These are phyloP conservation scores for Mormyrops attenuatus DNA, from an alignment of 2,797 vertebrate genomes.

Conservation along the genomic window DNA sequence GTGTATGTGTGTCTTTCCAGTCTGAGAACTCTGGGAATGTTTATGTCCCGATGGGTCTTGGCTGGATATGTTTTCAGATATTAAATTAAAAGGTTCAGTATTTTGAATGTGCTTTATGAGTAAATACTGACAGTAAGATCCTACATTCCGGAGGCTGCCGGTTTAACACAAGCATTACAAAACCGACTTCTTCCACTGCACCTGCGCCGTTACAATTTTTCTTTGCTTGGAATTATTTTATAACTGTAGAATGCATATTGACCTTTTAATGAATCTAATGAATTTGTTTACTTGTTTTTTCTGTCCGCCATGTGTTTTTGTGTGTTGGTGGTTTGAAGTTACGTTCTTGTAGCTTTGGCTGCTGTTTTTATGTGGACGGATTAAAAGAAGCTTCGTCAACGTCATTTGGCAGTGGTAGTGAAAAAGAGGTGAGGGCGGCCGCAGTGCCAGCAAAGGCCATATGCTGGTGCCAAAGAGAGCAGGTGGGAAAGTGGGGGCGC, in stretches of 20 bases:
- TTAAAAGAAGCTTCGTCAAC: not conserved
- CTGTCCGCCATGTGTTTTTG: not conserved
- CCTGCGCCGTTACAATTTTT: not conserved
- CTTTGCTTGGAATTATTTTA: not conserved
- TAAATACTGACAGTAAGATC: slow-evolving; percentile 30
- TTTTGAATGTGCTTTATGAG: slow-evolving; percentile 31
- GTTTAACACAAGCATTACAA: not conserved
- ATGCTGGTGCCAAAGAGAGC: not conserved
- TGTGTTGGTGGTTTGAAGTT: not conserved
- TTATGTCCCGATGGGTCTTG: slow-evolving; percentile 34
- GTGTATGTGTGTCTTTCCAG: not conserved
- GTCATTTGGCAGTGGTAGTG: not conserved
- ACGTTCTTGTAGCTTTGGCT: not conserved
- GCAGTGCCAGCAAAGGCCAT: not conserved
- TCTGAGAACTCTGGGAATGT: slow-evolving; percentile 31
- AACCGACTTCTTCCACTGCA: not conserved
- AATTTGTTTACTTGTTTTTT: not conserved
- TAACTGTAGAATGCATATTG: not conserved
- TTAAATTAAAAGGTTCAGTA: slow-evolving; percentile 36
- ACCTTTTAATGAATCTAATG: not conserved
- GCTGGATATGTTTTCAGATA: slow-evolving; percentile 37
- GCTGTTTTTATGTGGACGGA: not conserved
- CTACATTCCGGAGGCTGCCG: slow-evolving; percentile 24
- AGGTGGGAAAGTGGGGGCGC: not conserved
- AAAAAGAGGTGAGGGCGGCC: not conserved